phyloP scores from a whole-genome alignment of 1,140 invertebrate genomes.

The Artemia franciscana region DNA sequence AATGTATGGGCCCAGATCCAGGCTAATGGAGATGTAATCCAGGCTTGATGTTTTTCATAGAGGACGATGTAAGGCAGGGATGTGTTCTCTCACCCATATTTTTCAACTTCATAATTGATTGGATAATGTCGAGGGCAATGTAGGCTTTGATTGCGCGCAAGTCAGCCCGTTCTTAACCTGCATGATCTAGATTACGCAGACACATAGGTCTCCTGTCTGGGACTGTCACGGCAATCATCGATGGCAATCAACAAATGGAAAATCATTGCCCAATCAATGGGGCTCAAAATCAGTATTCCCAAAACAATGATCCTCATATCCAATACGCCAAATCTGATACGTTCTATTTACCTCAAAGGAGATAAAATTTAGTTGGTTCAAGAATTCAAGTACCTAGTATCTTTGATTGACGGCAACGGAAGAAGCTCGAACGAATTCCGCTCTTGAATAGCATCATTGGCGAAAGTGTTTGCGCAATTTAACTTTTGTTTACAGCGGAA shows the following conservation, averaged over 20 bases:
- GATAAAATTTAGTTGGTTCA: not conserved
- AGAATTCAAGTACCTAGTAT: not conserved
- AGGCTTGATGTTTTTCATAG: not conserved
- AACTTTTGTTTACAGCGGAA: not conserved
- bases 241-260: not conserved
- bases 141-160: too few relatives aligned
- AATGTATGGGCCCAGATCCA: too few relatives aligned
- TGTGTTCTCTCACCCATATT: too few relatives aligned
- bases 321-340: not conserved
- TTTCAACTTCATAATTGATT: not conserved
- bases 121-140: not conserved
- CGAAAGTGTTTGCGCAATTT: not conserved
- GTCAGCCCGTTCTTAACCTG: too few relatives aligned
- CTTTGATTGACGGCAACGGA: not conserved
- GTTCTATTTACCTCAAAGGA: not conserved
- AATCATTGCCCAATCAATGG: not conserved
- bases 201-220: not conserved
- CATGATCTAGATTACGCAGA: not conserved
- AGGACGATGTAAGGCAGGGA: not conserved
- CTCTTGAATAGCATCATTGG: not conserved
- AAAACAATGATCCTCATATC: not conserved
- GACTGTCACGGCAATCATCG: not conserved
- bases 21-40: not conserved
- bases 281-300: not conserved
- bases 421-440: not conserved